Evolutionary conservation across 2,113 vertebrate genomes (phyloP).

Genomic region (Pimephales promelas): DNA sequence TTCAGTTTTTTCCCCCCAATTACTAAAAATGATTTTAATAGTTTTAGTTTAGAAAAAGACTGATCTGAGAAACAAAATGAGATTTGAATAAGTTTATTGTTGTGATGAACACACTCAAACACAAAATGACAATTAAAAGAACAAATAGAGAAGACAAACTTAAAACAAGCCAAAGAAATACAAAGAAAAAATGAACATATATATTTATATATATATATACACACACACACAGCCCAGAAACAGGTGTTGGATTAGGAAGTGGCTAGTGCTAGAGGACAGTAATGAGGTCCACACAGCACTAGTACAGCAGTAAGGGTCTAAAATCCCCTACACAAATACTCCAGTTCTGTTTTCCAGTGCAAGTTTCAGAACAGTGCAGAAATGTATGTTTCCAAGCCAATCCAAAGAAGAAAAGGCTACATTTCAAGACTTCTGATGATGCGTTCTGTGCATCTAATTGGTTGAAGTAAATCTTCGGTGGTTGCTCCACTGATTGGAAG

Average conservation of each 20-base stretch:
- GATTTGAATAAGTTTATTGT: slow-evolving; percentile 64
- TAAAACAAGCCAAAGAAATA: slow-evolving; percentile 36
- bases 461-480: slow-evolving; percentile 59
- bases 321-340: slow-evolving; percentile 48
- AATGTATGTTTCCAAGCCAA: slow-evolving; percentile 1
- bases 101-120: slow-evolving; percentile 49
- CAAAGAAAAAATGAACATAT: slow-evolving; percentile 28
- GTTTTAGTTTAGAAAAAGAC: not conserved
- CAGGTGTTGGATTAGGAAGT: slow-evolving; percentile 13
- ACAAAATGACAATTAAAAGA: slow-evolving; percentile 37
- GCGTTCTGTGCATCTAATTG: slow-evolving; percentile 28
- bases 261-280: slow-evolving; percentile 44
- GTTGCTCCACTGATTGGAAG: slow-evolving; percentile 54
- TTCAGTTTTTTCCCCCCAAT: not conserved
- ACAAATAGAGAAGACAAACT: slow-evolving; percentile 26
- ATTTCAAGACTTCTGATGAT: slow-evolving; percentile 13
- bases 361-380: slow-evolving; percentile 47
- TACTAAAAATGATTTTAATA: not conserved
- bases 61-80: not conserved
- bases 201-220: slow-evolving; percentile 59
- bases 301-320: slow-evolving; percentile 60
- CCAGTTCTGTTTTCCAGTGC: slow-evolving; percentile 63
- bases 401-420: slow-evolving; percentile 41
- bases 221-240: slow-evolving; percentile 57
- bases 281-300: slow-evolving; percentile 57